Conservation (phyloP, 2,113 vertebrate species). For the Petromus typicus region DNA sequence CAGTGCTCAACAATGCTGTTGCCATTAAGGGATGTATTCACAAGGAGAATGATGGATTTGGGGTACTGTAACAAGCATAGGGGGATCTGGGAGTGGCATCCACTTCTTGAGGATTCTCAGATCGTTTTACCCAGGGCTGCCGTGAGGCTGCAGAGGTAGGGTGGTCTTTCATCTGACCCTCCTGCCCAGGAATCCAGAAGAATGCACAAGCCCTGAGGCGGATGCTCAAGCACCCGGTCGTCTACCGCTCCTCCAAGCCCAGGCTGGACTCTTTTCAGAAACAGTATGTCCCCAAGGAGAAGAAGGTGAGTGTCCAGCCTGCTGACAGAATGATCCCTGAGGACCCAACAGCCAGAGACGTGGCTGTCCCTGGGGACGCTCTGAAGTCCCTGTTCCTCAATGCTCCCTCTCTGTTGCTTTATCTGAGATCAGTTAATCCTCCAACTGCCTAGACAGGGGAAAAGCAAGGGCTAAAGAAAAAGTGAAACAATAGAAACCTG, state of each 20-base stretch:
- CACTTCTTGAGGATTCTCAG: background rate
- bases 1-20: background rate
- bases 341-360: background rate
- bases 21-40: background rate
- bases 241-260: slow-evolving; percentile 86
- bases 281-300: slow-evolving; percentile 78
- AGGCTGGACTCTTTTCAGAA: slow-evolving; percentile 85
- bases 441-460: too few relatives aligned
- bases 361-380: background rate
- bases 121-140: background rate
- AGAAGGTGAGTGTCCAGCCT: slow-evolving; percentile 81
- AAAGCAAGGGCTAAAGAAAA: too few relatives aligned
- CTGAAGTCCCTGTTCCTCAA: background rate
- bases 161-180: background rate
- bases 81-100: background rate
- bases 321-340: background rate
- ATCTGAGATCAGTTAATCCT: too few relatives aligned
- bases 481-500: too few relatives aligned
- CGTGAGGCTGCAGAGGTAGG: background rate
- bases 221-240: slow-evolving; percentile 86
- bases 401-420: background rate
- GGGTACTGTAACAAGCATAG: background rate
- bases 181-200: slow-evolving; percentile 89
- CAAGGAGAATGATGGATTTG: background rate
- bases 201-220: slow-evolving; percentile 87